Base-by-base conservation (phyloP, 2,888 invertebrate species). In the Chloroclystis v-ata region DNA sequence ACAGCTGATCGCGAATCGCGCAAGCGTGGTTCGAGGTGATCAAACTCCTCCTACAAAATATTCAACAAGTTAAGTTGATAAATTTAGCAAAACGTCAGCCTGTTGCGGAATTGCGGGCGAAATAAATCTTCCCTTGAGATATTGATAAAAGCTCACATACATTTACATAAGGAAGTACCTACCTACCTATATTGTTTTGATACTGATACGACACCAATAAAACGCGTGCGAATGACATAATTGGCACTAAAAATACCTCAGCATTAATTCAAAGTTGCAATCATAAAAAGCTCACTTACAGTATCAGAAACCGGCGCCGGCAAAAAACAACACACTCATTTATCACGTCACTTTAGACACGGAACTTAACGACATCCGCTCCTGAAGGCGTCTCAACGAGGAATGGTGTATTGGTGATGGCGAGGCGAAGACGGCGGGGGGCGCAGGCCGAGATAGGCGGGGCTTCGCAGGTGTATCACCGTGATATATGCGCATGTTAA, bases 401-500 rank as follows among this genome's bases (percentile, higher is more conserved):
- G 77, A 84, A 78, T 85, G 83, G 74, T 72, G 67, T 73, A 69
- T 71, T 70, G 78, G 78, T 77, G 80, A 78, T 78, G 82, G 76
- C 65, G 63, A 65, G 60, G 71, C 71, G 68, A 69, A 75, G 76
- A 75, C 75, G 71, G 62, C 20, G 11, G 20, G 66, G 62, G 54
- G 66, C 50, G 72, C 60, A 68, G 67, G 64, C 62, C 45, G 49
- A 50, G 62, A 59, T 25, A 55, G 82, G 81, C 81, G 83, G 72
- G 75, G 79, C 71, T 61, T 75, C 63, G 71, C 84, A 85, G 84
- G 85, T 85, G 83, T 78, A 82, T 76, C 76, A 74, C 61, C 65
- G 75, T 84, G 83, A 85, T 82, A 75, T 84, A 85, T 83, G 81
- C 82, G 78, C 80, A 78, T 80, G 79, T 82, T 83, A 82, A 78